Conservation (phyloP, 2,113 vertebrate species). For the Stomatorhinus ivindoensis region DNA sequence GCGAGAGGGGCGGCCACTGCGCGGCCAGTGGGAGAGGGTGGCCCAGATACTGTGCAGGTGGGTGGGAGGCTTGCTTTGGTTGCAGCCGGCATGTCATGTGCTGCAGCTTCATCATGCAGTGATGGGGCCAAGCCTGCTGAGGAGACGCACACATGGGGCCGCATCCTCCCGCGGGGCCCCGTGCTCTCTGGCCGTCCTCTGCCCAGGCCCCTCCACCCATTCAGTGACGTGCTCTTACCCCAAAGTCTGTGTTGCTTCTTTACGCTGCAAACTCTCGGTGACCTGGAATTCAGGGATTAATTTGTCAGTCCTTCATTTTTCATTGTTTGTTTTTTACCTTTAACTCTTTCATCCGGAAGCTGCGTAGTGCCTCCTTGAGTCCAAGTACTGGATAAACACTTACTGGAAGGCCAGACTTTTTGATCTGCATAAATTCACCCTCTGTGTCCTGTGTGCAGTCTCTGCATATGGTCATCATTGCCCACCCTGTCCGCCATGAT, state of each 20-base stretch:
- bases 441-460: neutral
- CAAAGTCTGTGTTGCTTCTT: constrained; percentile 52
- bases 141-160: neutral
- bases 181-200: constrained; percentile 54
- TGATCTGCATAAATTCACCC: neutral
- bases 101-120: neutral
- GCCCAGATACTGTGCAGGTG: neutral
- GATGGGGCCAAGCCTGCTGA: neutral
- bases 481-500: neutral
- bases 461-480: neutral
- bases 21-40: neutral
- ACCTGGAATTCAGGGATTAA: constrained; percentile 55
- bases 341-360: constrained; percentile 35
- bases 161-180: neutral
- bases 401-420: neutral
- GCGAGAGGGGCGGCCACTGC: neutral
- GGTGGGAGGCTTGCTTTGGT: neutral
- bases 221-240: constrained; percentile 9
- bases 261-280: constrained; percentile 36
- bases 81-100: neutral
- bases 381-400: neutral
- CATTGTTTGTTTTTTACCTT: constrained; percentile 43
- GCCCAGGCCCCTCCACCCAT: constrained; percentile 52
- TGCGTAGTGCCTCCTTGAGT: neutral
- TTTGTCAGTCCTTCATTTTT: constrained; percentile 47